Conservation (phyloP, 2,797 vertebrate genomes). For the Rhodeus uyekii region DNA sequence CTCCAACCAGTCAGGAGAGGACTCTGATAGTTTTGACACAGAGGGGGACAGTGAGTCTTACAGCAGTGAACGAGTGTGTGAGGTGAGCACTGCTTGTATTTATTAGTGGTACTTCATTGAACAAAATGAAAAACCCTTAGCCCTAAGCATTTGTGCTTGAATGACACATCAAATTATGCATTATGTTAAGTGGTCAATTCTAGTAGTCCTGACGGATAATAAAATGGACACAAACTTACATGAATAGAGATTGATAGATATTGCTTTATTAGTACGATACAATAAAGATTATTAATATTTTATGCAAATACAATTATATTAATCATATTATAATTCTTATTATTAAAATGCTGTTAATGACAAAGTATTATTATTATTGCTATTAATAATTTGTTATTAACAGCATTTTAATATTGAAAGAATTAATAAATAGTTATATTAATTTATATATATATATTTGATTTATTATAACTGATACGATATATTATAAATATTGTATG, state of each 20-base stretch:
- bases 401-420: no score
- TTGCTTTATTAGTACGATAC: background rate
- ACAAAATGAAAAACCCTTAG: background rate
- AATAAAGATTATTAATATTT: background rate
- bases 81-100: slow-evolving; percentile 77
- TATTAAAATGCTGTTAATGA: background rate
- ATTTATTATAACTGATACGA: no score
- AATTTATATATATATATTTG: no score
- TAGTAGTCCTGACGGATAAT: background rate
- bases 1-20: slow-evolving; percentile 86
- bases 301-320: background rate
- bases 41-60: slow-evolving; percentile 92
- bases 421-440: no score
- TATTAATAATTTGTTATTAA: background rate
- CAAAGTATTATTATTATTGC: no score
- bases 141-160: background rate
- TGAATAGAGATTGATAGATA: background rate
- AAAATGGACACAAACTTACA: background rate
- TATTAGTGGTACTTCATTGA: background rate
- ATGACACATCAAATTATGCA: background rate
- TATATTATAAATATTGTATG: no score
- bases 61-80: slow-evolving; percentile 83
- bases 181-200: background rate
- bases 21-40: slow-evolving; percentile 84
- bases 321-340: background rate